Base-by-base conservation (phyloP, 1,140 invertebrate genomes). In the Drosophila pachea region DNA sequence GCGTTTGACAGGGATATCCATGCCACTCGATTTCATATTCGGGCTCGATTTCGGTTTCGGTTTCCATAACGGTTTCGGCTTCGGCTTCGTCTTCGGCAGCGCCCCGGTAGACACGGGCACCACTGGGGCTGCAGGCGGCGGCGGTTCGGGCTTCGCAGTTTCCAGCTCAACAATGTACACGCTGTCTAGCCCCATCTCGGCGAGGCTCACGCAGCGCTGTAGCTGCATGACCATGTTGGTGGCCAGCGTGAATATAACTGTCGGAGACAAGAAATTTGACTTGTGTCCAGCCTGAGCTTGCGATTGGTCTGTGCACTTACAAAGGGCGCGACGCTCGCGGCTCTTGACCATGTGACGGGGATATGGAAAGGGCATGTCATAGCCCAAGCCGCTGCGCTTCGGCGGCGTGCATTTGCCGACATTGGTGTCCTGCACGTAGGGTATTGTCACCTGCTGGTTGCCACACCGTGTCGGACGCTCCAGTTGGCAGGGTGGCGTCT, bases 361-460 rank as follows among this genome's bases (percentile, higher is more conserved):
- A 11, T 79, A 79, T 0, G 59, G 53, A n/a, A 79, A 79, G 35
- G 73, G 68, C 14, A 14, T 2, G 45, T 79, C 77, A 53, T 69
- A 79, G 7, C 77, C 76, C 32, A 75, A 63, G 0, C 72, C 76
- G 0, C 0, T 36, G 9, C 45, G 11, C 33, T 53, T 48, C 4
- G 76, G 75, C 2, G 54, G 16, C 4, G 53, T 70, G 36, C 66
- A 78, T 8, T 62, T 49, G 29, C 47, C 65, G 31, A 43, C 9
- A 2, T 32, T 40, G 35, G 4, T 6, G 4, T 33, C n/a, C n/a
- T 31, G 38, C 35, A 32, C 5, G 6, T 7, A 49, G 5, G 4
- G 36, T 12, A n/a, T 0, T 4, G 40, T 11, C 40, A 32, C 47
- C 29, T 2, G 16, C 7, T 5, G 29, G 1, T 2, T 1, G n/a